A percentile compares a stretch with the other conserved stretches of the same genome.
phyloP scores from a whole-genome alignment of 2,888 invertebrate species.

The Gasteruption jaculator region DNA sequence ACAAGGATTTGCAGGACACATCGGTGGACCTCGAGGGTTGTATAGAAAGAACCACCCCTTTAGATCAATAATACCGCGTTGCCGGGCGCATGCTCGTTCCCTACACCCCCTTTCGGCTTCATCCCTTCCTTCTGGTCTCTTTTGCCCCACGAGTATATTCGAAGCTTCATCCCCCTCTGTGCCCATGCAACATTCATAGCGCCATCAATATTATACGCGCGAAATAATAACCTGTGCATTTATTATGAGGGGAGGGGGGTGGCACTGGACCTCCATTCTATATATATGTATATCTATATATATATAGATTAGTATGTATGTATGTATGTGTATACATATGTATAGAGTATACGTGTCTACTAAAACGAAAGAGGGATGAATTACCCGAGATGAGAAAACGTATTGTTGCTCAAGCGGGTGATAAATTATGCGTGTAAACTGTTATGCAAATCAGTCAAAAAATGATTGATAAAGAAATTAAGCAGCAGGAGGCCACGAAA shows the following conservation, averaged over 20 bases:
- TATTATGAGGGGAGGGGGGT: conserved; percentile 36
- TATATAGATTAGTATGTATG: no score
- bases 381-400: no score
- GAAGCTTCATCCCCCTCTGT: no score
- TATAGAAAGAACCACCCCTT: conserved; percentile 29
- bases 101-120: no score
- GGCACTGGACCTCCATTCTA: no score
- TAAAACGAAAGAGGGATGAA: background rate
- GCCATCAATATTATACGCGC: conserved; percentile 50
- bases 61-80: conserved; percentile 50
- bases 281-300: no score
- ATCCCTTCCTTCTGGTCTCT: conserved; percentile 26
- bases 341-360: no score
- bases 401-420: conserved; percentile 17
- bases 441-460: conserved; percentile 40
- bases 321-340: no score
- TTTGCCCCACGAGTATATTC: conserved; percentile 18
- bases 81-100: conserved; percentile 41
- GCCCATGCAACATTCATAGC: conserved; percentile 49
- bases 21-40: conserved; percentile 33
- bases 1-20: conserved; percentile 31
- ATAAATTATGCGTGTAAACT: conserved; percentile 43
- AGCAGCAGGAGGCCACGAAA: no score
- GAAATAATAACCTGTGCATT: conserved; percentile 51
- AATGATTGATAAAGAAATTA: no score